phyloP scores from a whole-genome alignment of 2,113 vertebrate genomes.

The Melanocharis versteri region DNA sequence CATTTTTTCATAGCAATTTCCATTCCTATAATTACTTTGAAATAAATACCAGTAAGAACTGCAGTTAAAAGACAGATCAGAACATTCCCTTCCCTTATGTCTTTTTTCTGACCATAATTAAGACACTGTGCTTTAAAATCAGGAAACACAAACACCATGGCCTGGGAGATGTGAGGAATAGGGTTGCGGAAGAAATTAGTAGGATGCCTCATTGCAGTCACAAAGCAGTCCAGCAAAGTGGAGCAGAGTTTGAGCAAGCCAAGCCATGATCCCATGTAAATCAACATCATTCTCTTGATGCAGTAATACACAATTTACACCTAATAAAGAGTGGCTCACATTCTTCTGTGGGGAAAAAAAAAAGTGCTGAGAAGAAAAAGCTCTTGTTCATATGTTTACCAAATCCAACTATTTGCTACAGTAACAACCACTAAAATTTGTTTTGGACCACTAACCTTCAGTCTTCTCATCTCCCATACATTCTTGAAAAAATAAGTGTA shows the following conservation, averaged over 20 bases:
- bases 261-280: constrained; percentile 20
- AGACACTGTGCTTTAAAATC: constrained; percentile 3
- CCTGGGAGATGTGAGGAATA: neutral
- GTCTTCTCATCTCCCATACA: neutral
- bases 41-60: constrained; percentile 24
- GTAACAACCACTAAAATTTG: constrained; percentile 48
- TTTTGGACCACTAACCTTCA: constrained; percentile 30
- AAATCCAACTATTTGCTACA: constrained; percentile 38
- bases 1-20: constrained; percentile 20
- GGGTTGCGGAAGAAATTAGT: neutral
- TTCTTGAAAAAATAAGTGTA: neutral
- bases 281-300: constrained; percentile 1
- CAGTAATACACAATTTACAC: constrained; percentile 60
- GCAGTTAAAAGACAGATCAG: neutral
- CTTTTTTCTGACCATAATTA: constrained; percentile 10
- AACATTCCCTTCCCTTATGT: neutral
- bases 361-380: constrained; percentile 38
- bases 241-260: neutral
- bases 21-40: constrained; percentile 27
- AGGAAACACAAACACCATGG: neutral
- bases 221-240: neutral
- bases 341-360: constrained; percentile 22
- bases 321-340: constrained; percentile 40
- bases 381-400: constrained; percentile 38
- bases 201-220: neutral